Conservation (phyloP, 1,140 invertebrate species). For the Drosophila ananassae region DNA sequence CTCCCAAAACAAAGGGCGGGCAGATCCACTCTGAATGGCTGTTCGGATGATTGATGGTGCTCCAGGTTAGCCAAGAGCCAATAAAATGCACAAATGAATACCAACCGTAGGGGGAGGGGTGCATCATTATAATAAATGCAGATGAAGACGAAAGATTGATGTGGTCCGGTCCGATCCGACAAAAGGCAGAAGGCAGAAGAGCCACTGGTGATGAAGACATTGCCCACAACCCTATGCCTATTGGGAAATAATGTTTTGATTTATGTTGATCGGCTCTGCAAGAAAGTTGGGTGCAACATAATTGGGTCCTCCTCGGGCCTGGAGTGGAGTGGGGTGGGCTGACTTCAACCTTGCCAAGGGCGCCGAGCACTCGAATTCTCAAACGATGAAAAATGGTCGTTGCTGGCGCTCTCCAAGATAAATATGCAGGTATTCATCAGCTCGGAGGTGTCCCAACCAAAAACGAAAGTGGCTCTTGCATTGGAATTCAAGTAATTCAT, state of each 20-base stretch:
- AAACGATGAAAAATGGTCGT: background rate
- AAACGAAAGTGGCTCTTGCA: background rate
- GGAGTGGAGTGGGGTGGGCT: background rate
- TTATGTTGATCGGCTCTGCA: slow-evolving; percentile 2
- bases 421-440: slow-evolving; percentile 1
- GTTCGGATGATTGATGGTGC: slow-evolving; percentile 62
- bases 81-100: slow-evolving; percentile 67
- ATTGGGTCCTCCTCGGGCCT: slow-evolving; percentile 1
- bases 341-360: slow-evolving; percentile 47
- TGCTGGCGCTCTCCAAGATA: background rate
- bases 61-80: slow-evolving; percentile 52
- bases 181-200: background rate
- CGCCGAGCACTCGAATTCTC: slow-evolving; percentile 42
- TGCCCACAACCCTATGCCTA: background rate
- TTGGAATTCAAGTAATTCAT: background rate
- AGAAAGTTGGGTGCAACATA: slow-evolving; percentile 13
- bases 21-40: slow-evolving; percentile 25
- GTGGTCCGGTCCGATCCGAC: background rate
- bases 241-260: slow-evolving; percentile 19
- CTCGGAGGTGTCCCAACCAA: background rate
- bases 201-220: slow-evolving; percentile 28
- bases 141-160: slow-evolving; percentile 45
- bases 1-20: slow-evolving; percentile 19
- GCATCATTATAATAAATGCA: slow-evolving; percentile 49
- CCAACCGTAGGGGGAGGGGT: slow-evolving; percentile 11